These are phyloP conservation scores for Caenorhabditis becei DNA, from an alignment of 2,888 invertebrate genomes.

Conservation along the genomic window DNA sequence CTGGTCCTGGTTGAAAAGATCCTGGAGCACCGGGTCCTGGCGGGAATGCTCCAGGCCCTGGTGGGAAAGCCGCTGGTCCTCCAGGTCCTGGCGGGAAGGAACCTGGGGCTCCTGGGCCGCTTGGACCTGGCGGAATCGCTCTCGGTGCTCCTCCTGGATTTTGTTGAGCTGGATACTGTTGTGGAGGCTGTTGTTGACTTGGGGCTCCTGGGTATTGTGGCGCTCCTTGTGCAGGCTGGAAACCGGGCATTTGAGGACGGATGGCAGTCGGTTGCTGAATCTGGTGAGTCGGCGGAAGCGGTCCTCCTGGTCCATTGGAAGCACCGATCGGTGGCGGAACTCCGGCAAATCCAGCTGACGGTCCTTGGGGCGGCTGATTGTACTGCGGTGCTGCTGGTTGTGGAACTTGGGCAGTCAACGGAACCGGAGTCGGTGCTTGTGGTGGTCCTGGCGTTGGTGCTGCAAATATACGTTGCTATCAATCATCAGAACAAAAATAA, in stretches of 20 bases:
- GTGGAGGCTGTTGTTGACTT: conserved; percentile 4
- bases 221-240: conserved; percentile 29
- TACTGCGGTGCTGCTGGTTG: background rate
- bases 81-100: conserved; percentile 9
- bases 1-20: conserved; percentile 31
- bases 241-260: conserved; percentile 33
- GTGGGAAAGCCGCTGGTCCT: conserved; percentile 20
- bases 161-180: conserved; percentile 6
- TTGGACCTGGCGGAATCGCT: background rate
- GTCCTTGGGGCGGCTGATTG: background rate
- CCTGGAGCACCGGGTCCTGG: conserved; percentile 11
- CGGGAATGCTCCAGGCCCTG: background rate
- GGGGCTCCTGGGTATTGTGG: conserved; percentile 14
- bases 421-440: conserved; percentile 11
- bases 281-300: conserved; percentile 11
- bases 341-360: background rate
- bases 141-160: conserved; percentile 16
- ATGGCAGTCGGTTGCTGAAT: conserved; percentile 43
- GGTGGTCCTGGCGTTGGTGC: conserved; percentile 7
- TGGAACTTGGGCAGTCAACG: background rate
- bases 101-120: conserved; percentile 20
- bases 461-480: background rate
- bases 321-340: background rate
- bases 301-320: background rate
- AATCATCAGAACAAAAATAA: background rate